Conservation (phyloP, 1,140 invertebrate species). For the Tachypleus tridentatus region DNA sequence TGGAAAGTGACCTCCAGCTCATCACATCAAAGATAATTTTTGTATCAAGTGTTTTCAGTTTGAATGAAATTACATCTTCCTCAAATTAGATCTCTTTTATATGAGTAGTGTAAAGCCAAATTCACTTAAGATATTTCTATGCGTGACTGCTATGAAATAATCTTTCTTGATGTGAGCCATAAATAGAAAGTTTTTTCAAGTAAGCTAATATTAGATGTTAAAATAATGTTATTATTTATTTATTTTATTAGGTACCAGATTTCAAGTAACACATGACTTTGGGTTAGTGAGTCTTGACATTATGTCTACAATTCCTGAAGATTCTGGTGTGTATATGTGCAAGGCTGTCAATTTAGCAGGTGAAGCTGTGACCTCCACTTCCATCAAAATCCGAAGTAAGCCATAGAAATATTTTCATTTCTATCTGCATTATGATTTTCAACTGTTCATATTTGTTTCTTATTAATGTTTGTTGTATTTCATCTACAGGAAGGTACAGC, state of each 20-base stretch:
- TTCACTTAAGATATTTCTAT: too few species aligned
- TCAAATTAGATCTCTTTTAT: too few species aligned
- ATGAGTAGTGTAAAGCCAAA: too few species aligned
- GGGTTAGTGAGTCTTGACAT: slow-evolving; percentile 89
- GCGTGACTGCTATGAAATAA: slow-evolving; percentile 25
- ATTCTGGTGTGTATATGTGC: slow-evolving; percentile 84
- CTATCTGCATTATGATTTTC: not conserved
- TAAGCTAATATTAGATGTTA: slow-evolving; percentile 4
- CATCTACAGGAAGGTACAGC: too few species aligned
- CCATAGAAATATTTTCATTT: slow-evolving; percentile 1
- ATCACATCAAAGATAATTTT: too few species aligned
- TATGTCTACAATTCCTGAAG: slow-evolving; percentile 69
- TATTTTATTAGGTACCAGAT: slow-evolving; percentile 54
- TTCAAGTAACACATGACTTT: slow-evolving; percentile 82
- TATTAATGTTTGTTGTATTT: too few species aligned
- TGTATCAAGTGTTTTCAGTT: too few species aligned
- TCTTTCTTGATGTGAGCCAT: slow-evolving; percentile 36
- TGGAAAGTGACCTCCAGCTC: too few species aligned
- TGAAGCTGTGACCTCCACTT: slow-evolving; percentile 77
- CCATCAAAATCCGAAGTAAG: slow-evolving; percentile 60
- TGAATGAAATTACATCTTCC: too few species aligned
- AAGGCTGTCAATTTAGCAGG: slow-evolving; percentile 82
- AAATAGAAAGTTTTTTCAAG: too few species aligned
- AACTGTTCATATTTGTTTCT: too few species aligned
- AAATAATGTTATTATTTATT: slow-evolving; percentile 25